Percentiles rank a stretch among this genome's conserved stretches.
Conservation (phyloP, 1,140 invertebrate species). For the Aphaenogaster ashmeadi region DNA sequence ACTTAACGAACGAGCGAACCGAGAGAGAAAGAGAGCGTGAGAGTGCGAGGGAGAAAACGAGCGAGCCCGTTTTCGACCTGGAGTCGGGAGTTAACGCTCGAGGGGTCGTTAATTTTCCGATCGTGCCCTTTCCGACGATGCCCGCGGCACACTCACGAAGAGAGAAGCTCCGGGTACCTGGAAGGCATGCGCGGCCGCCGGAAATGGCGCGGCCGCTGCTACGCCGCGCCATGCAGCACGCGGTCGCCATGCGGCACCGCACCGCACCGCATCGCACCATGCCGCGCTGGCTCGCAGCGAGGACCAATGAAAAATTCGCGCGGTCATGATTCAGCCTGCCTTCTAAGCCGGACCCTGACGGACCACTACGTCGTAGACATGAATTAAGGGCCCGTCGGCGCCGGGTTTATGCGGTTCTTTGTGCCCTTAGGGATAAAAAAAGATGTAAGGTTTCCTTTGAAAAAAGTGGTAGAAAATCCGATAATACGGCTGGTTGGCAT, state of each 20-base stretch:
- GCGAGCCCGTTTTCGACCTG: conserved; percentile 71
- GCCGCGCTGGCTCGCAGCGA: no score
- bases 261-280: conserved; percentile 9
- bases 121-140: conserved; percentile 74
- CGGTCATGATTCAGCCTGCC: not conserved
- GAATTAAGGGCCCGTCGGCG: no score
- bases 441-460: no score
- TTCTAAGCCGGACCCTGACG: no score
- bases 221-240: conserved; percentile 40
- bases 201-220: conserved; percentile 70
- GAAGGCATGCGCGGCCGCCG: conserved; percentile 72
- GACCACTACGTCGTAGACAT: no score
- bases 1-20: conserved; percentile 75
- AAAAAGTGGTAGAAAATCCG: no score
- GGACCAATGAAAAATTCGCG: not conserved
- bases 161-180: conserved; percentile 46
- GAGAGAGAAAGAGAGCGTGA: conserved; percentile 64
- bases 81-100: conserved; percentile 76
- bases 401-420: no score
- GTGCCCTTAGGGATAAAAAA: no score
- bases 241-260: conserved; percentile 9
- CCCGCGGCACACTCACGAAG: conserved; percentile 59
- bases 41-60: conserved; percentile 67
- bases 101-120: conserved; percentile 81
- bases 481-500: no score